Evolutionary conservation across 2,888 invertebrate species (phyloP).

Genomic region (Drepanosiphum platanoidis): DNA sequence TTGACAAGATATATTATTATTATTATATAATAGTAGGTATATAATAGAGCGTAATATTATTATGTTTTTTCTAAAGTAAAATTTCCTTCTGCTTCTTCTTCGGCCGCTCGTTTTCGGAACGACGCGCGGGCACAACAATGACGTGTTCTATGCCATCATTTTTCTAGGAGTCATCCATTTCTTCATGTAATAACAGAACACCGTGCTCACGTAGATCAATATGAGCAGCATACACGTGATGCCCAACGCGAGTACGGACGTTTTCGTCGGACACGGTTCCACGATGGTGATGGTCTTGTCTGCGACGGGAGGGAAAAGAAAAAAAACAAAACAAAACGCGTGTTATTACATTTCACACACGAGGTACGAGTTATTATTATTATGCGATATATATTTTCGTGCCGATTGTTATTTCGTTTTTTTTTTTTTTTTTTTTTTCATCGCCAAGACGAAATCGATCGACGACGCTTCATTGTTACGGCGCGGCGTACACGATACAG

Average conservation of each 20-base stretch:
- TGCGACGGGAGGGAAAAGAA: too few species aligned
- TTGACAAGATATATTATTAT: background rate
- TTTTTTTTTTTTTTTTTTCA: too few species aligned
- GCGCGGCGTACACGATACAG: too few species aligned
- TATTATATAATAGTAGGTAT: background rate
- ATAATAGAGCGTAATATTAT: background rate
- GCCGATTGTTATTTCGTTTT: too few species aligned
- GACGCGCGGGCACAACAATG: too few species aligned
- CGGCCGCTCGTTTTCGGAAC: too few species aligned
- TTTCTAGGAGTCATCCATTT: slow-evolving; percentile 89
- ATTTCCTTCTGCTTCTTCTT: background rate
- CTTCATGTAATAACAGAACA: slow-evolving; percentile 93
- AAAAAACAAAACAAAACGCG: slow-evolving; percentile 66
- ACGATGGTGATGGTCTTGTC: slow-evolving; percentile 91
- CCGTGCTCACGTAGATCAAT: slow-evolving; percentile 87
- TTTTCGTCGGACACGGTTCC: slow-evolving; percentile 91
- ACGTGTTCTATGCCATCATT: slow-evolving; percentile 73
- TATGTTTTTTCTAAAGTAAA: background rate
- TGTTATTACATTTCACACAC: too few species aligned
- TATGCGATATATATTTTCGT: too few species aligned
- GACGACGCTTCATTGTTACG: too few species aligned
- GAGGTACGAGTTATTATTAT: too few species aligned
- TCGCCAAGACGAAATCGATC: too few species aligned
- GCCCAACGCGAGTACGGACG: slow-evolving; percentile 88
- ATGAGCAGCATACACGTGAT: slow-evolving; percentile 91